Conservation (phyloP, 2,797 vertebrate species). For the Rhincodon typus region DNA sequence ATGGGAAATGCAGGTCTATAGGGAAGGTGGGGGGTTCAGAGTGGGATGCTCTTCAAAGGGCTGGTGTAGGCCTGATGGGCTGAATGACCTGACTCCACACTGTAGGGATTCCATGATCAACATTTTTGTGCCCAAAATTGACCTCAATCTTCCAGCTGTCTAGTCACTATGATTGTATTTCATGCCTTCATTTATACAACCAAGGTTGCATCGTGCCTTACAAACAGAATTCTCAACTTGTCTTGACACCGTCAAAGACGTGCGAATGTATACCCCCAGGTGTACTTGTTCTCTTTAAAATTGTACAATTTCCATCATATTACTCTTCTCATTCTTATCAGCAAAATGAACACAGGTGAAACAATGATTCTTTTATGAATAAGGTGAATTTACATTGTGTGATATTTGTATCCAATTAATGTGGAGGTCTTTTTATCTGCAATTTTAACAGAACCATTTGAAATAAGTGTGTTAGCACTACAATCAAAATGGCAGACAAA, state of each 20-base stretch:
- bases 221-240: neutral
- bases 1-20: no score
- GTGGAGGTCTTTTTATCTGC: neutral
- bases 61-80: no score
- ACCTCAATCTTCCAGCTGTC: no score
- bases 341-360: neutral
- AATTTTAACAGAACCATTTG: neutral
- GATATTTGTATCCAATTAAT: neutral
- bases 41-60: no score
- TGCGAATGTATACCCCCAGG: neutral
- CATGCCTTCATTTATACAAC: neutral
- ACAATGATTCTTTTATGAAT: neutral
- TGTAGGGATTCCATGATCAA: no score
- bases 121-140: no score
- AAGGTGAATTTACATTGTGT: neutral
- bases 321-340: neutral
- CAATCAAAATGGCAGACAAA: neutral
- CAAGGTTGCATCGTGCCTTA: neutral
- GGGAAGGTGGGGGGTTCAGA: no score
- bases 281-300: neutral
- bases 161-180: neutral
- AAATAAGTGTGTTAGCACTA: neutral
- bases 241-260: neutral
- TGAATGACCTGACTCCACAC: no score
- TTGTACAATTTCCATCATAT: neutral